phyloP scores from a whole-genome alignment of 1,140 invertebrate genomes.

The Micrasema minimum region DNA sequence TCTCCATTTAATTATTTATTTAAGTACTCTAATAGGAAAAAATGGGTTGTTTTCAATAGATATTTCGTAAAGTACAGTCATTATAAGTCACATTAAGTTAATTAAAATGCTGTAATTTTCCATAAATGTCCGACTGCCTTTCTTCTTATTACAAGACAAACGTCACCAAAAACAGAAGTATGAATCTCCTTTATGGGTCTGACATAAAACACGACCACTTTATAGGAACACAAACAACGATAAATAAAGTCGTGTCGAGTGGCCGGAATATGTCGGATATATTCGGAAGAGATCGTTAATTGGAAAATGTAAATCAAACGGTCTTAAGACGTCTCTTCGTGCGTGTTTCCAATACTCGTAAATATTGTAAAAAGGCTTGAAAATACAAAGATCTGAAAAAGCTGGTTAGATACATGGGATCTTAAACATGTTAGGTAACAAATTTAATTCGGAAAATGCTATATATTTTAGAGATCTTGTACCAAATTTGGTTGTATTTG shows the following conservation, averaged over 20 bases:
- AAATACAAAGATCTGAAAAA: neutral
- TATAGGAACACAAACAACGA: conserved; percentile 30
- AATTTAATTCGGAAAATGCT: too few species aligned
- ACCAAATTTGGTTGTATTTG: too few species aligned
- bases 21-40: too few species aligned
- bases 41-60: too few species aligned
- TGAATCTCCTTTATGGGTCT: neutral
- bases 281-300: conserved; percentile 42
- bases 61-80: too few species aligned
- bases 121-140: too few species aligned
- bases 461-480: too few species aligned
- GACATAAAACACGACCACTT: conserved; percentile 35
- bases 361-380: conserved; percentile 14
- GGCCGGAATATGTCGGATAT: conserved; percentile 13
- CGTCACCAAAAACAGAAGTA: neutral
- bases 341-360: conserved; percentile 23
- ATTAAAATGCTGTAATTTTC: too few species aligned
- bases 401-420: too few species aligned
- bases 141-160: neutral
- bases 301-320: conserved; percentile 53
- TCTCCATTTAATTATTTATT: too few species aligned
- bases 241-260: conserved; percentile 25
- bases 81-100: too few species aligned
- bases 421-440: too few species aligned
- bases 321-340: conserved; percentile 27